These are phyloP conservation scores for Eulemur rubriventer DNA, from an alignment of 2,797 vertebrate genomes.

Conservation along the genomic window DNA sequence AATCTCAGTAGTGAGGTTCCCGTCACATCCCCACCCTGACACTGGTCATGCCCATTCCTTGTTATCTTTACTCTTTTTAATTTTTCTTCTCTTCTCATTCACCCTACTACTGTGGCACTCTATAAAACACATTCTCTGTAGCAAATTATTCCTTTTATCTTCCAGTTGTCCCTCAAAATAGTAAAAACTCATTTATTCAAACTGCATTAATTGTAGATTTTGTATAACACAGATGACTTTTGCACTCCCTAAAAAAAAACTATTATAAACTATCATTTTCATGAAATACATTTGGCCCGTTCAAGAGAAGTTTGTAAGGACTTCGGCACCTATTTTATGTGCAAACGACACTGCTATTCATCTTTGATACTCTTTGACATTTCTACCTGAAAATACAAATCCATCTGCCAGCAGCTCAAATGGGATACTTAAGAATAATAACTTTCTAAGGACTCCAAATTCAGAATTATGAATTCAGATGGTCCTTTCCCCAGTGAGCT, in stretches of 20 bases:
- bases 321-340: not conserved
- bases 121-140: not conserved
- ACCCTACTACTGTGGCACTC: not conserved
- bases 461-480: not conserved
- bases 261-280: not conserved
- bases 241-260: not conserved
- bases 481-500: not conserved
- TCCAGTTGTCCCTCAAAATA: not conserved
- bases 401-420: not conserved
- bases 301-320: not conserved
- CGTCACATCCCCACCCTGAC: not conserved
- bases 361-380: not conserved
- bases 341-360: not conserved
- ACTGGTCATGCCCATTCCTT: not conserved
- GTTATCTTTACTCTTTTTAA: not conserved
- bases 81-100: not conserved
- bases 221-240: not conserved
- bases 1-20: too few relatives aligned
- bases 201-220: too few relatives aligned
- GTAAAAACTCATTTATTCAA: not conserved
- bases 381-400: not conserved
- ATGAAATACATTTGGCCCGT: not conserved
- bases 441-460: not conserved
- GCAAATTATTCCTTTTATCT: not conserved
- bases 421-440: not conserved